Conservation (phyloP, 2,888 invertebrate species). For the Leptura quadrifasciata region DNA sequence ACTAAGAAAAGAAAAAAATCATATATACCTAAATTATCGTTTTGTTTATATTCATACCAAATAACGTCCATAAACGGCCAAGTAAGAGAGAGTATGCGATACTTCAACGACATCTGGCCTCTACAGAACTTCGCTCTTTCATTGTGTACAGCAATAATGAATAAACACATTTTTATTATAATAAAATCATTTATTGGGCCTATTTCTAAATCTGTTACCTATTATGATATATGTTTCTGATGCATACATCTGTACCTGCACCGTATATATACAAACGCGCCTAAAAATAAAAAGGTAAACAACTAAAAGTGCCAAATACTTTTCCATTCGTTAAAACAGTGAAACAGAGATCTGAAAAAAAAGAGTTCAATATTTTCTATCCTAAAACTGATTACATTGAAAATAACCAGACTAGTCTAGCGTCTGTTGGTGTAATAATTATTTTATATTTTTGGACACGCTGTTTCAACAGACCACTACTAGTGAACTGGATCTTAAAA, state of each 20-base stretch:
- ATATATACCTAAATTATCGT: too few relatives aligned
- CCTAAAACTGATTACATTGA: constrained; percentile 35
- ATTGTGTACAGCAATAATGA: too few relatives aligned
- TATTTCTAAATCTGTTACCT: background rate
- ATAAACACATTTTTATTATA: too few relatives aligned
- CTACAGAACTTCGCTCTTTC: too few relatives aligned
- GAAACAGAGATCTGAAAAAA: constrained; percentile 1
- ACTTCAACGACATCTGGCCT: too few relatives aligned
- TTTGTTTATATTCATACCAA: too few relatives aligned
- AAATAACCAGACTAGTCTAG: constrained; percentile 55
- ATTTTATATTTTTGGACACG: constrained; percentile 54
- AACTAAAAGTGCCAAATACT: constrained; percentile 24
- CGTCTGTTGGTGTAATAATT: constrained; percentile 51
- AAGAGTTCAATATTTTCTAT: constrained; percentile 21
- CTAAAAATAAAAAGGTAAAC: constrained; percentile 11
- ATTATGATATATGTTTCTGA: background rate
- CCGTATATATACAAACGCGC: background rate
- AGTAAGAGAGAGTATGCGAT: too few relatives aligned
- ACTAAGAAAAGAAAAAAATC: too few relatives aligned
- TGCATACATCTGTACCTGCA: constrained; percentile 10
- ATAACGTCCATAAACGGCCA: too few relatives aligned
- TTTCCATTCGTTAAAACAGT: constrained; percentile 17
- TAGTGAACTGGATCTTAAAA: constrained; percentile 51
- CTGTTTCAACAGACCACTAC: constrained; percentile 52
- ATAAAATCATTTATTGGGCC: too few relatives aligned